A percentile compares a stretch with the other conserved stretches of the same genome.
These are phyloP conservation scores for Spodoptera littoralis DNA, from an alignment of 2,888 invertebrate genomes.

Conservation along the genomic window DNA sequence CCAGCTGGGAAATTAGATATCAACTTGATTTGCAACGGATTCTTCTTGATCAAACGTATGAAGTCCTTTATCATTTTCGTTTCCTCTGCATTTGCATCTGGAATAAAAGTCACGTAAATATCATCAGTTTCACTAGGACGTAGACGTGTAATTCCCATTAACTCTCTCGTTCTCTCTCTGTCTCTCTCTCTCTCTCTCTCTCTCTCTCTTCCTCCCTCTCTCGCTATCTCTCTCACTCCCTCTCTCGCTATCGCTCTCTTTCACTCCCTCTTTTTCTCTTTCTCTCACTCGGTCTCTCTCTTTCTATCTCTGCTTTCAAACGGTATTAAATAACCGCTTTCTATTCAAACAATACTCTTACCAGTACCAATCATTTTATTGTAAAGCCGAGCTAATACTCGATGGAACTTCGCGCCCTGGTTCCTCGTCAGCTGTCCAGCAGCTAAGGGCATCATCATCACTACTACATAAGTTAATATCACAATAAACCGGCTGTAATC, in stretches of 20 bases:
- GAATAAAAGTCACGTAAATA: not conserved
- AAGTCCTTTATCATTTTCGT: slow-evolving; percentile 30
- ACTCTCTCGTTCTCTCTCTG: no score
- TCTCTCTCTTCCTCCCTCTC: no score
- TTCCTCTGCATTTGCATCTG: slow-evolving; percentile 15
- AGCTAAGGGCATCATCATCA: slow-evolving; percentile 6
- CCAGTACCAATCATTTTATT: slow-evolving; percentile 14
- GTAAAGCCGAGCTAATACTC: slow-evolving; percentile 13
- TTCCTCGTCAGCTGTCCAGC: slow-evolving; percentile 10
- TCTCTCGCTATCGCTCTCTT: no score
- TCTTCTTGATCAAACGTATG: slow-evolving; percentile 17
- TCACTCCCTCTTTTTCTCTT: no score
- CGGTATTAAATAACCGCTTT: no score
- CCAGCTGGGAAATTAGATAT: slow-evolving; percentile 15
- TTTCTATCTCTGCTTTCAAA: no score
- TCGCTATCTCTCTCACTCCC: no score
- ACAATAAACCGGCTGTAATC: not conserved
- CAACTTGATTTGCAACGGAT: slow-evolving; percentile 25
- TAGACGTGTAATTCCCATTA: no score
- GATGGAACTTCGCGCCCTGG: slow-evolving; percentile 18
- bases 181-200: no score
- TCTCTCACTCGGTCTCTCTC: no score
- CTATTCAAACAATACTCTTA: not conserved
- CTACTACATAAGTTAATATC: not conserved
- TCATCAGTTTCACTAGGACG: not conserved